phyloP scores from a whole-genome alignment of 2,113 vertebrate species.

The Rhinogobius similis region DNA sequence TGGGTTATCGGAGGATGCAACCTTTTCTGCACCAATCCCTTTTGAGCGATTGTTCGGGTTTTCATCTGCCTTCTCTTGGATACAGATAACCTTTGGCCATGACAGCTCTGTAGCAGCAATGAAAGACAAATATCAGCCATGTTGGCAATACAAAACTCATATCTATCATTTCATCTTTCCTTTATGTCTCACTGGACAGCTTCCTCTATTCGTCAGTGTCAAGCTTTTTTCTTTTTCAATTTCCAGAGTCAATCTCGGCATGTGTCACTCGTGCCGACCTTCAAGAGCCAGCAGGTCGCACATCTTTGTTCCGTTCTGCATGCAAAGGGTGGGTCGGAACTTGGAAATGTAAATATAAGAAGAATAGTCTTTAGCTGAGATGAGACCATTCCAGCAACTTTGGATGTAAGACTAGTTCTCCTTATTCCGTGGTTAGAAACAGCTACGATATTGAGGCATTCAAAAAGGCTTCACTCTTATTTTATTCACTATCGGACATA shows the following conservation, averaged over 20 bases:
- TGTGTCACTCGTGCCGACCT: not conserved
- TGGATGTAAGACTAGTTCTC: not conserved
- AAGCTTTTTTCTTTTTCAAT: conserved; percentile 13
- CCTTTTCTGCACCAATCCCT: conserved; percentile 46
- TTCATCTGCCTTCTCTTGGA: conserved; percentile 25
- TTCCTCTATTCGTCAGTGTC: conserved; percentile 16
- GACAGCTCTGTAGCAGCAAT: conserved; percentile 48
- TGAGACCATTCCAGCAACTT: not conserved
- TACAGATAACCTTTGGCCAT: conserved; percentile 60
- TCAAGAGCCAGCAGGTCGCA: conserved; percentile 26
- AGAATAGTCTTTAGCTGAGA: not conserved
- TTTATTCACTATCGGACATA: too few relatives aligned
- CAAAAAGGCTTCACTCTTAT: too few relatives aligned
- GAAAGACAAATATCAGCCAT: conserved; percentile 59
- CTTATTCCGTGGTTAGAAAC: too few relatives aligned
- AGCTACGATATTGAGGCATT: too few relatives aligned
- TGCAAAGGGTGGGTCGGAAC: conserved; percentile 10
- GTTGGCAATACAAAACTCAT: conserved; percentile 40
- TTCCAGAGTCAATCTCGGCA: conserved; percentile 7
- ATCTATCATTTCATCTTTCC: conserved; percentile 39
- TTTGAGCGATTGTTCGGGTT: conserved; percentile 14
- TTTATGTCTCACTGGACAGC: conserved; percentile 11
- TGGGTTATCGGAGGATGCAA: conserved; percentile 39
- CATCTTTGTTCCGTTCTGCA: conserved; percentile 31
- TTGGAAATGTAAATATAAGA: not conserved